A percentile compares a stretch with the other conserved stretches of the same genome.
phyloP scores from a whole-genome alignment of 2,888 invertebrate species.

The Ophion costatus region DNA sequence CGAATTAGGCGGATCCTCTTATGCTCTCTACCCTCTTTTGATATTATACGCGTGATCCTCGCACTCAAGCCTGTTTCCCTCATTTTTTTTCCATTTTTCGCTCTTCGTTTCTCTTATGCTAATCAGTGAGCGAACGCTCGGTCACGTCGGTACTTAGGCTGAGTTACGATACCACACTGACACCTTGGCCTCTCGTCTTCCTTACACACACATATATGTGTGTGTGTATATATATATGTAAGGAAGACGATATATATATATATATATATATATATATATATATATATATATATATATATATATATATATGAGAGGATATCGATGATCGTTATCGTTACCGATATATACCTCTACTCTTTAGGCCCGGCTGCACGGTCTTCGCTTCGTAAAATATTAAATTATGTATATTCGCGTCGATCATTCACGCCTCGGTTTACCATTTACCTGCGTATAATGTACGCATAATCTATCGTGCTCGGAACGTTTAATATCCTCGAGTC shows the following conservation, averaged over 20 bases:
- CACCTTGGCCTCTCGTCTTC: slow-evolving; percentile 50
- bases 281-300: background rate
- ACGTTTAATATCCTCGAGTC: slow-evolving; percentile 27
- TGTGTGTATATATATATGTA: no score
- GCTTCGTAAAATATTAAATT: slow-evolving; percentile 54
- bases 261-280: no score
- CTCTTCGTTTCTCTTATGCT: slow-evolving; percentile 45
- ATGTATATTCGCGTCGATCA: slow-evolving; percentile 58
- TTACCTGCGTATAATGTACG: slow-evolving; percentile 45
- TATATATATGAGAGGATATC: slow-evolving; percentile 43
- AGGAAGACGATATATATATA: no score
- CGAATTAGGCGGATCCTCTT: slow-evolving; percentile 34
- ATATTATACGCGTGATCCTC: slow-evolving; percentile 25
- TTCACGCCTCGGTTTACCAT: slow-evolving; percentile 57
- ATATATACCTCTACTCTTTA: slow-evolving; percentile 18
- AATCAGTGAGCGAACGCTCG: slow-evolving; percentile 44
- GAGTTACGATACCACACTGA: slow-evolving; percentile 55
- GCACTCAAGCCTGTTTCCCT: slow-evolving; percentile 10
- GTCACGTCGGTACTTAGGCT: slow-evolving; percentile 56
- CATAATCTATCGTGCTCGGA: slow-evolving; percentile 33
- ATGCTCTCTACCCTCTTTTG: slow-evolving; percentile 24
- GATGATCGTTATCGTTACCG: slow-evolving; percentile 54
- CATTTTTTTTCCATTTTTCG: slow-evolving; percentile 2
- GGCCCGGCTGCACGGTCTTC: slow-evolving; percentile 11
- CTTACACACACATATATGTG: background rate